A percentile compares a stretch with the other conserved stretches of the same genome.
Conservation (phyloP, 2,888 invertebrate species). For the Brachyopa scutellaris region DNA sequence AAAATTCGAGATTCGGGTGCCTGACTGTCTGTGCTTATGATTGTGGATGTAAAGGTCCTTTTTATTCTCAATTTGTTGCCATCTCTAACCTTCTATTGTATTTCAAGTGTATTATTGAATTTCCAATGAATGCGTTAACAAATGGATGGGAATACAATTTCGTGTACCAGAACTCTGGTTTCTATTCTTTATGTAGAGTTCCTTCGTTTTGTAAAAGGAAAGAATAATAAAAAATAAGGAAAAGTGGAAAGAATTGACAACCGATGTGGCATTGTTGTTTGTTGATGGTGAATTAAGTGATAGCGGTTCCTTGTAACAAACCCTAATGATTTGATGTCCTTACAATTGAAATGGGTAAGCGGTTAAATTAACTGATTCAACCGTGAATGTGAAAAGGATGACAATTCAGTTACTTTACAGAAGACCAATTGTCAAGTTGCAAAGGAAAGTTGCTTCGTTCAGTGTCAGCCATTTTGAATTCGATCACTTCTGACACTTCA, state of each 20-base stretch:
- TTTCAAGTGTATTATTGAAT: slow-evolving; percentile 53
- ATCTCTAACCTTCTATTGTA: slow-evolving; percentile 28
- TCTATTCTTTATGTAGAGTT: no score
- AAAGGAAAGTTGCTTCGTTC: no score
- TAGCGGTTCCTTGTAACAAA: slow-evolving; percentile 12
- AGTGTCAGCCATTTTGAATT: no score
- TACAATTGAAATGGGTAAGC: neutral
- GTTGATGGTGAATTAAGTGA: slow-evolving; percentile 3
- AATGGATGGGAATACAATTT: slow-evolving; percentile 17
- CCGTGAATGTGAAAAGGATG: no score
- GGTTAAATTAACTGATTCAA: neutral
- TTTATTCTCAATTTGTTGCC: slow-evolving; percentile 36
- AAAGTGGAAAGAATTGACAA: slow-evolving; percentile 18
- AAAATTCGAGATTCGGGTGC: slow-evolving; percentile 31
- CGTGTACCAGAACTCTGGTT: no score
- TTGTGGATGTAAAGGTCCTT: slow-evolving; percentile 9
- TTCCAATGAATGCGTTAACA: slow-evolving; percentile 36
- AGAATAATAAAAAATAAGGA: slow-evolving; percentile 15
- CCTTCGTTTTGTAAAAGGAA: neutral
- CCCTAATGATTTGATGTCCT: slow-evolving; percentile 39
- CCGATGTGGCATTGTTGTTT: slow-evolving; percentile 15
- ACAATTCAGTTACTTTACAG: no score
- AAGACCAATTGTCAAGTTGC: no score
- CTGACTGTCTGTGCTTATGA: slow-evolving; percentile 4
- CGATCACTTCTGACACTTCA: no score